phyloP scores from a whole-genome alignment of 1,140 invertebrate genomes.

The Drosophila repleta region DNA sequence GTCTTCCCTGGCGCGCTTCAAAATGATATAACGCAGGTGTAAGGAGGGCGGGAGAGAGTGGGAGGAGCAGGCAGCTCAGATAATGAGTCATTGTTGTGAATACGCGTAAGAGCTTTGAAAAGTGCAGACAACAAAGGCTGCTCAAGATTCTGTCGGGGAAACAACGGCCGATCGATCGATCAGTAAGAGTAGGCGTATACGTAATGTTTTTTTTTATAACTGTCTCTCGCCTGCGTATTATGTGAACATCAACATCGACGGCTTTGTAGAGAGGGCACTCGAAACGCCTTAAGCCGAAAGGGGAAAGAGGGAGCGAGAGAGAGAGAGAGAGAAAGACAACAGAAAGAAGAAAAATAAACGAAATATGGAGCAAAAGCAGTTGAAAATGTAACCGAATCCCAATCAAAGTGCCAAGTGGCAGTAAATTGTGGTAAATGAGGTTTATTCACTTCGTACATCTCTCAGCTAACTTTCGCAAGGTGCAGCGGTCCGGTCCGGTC shows the following conservation, averaged over 20 bases:
- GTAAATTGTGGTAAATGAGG: slow-evolving; percentile 71
- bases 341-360: slow-evolving; percentile 15
- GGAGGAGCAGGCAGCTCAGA: not conserved
- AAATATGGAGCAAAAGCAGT: slow-evolving; percentile 23
- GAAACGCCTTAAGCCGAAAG: slow-evolving; percentile 6
- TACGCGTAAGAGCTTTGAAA: not conserved
- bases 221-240: slow-evolving; percentile 26
- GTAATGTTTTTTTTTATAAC: slow-evolving; percentile 27
- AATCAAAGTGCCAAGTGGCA: slow-evolving; percentile 47
- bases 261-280: slow-evolving; percentile 20
- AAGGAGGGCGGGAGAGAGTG: not conserved
- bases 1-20: slow-evolving; percentile 11
- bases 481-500: slow-evolving; percentile 31
- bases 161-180: not conserved
- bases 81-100: not conserved
- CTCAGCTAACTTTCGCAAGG: slow-evolving; percentile 58
- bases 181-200: slow-evolving; percentile 40
- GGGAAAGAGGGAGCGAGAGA: too few species aligned
- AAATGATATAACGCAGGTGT: slow-evolving; percentile 26
- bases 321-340: slow-evolving; percentile 17
- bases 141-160: slow-evolving; percentile 10
- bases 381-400: slow-evolving; percentile 57
- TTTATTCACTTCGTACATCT: slow-evolving; percentile 61
- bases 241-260: slow-evolving; percentile 41
- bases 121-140: not conserved